These are phyloP conservation scores for Tetragonula carbonaria DNA, from an alignment of 2,888 invertebrate genomes.

Conservation along the genomic window DNA sequence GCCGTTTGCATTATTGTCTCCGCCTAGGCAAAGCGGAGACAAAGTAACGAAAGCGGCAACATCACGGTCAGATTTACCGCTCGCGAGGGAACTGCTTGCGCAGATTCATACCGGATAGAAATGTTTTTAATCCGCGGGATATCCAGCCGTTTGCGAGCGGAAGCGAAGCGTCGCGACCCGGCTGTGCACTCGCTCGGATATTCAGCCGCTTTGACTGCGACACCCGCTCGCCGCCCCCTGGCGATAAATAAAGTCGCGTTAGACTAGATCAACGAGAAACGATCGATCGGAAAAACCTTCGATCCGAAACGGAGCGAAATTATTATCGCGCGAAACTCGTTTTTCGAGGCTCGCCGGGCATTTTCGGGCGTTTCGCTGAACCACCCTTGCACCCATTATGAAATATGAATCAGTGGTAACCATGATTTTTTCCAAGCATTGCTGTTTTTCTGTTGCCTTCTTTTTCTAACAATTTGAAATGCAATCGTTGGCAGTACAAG, in stretches of 20 bases:
- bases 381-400: no score
- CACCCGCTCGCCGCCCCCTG: background rate
- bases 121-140: constrained; percentile 49
- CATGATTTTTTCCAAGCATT: no score
- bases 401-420: no score
- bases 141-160: constrained; percentile 8
- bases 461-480: no score
- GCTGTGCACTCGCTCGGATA: constrained; percentile 23
- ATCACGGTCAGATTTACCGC: constrained; percentile 23
- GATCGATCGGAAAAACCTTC: background rate
- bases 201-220: background rate
- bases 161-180: constrained; percentile 11
- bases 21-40: background rate
- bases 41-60: background rate
- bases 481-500: no score
- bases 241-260: background rate
- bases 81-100: constrained; percentile 52
- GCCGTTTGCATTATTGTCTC: no score
- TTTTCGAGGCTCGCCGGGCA: no score
- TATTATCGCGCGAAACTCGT: background rate
- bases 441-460: no score
- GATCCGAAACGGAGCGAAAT: background rate
- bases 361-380: background rate
- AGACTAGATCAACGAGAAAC: background rate
- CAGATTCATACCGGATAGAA: constrained; percentile 26